Evolutionary conservation across 2,113 vertebrate species (phyloP), one percentile per base, ranked within the genome.

Genomic region (Ciconia boyciana): DNA sequence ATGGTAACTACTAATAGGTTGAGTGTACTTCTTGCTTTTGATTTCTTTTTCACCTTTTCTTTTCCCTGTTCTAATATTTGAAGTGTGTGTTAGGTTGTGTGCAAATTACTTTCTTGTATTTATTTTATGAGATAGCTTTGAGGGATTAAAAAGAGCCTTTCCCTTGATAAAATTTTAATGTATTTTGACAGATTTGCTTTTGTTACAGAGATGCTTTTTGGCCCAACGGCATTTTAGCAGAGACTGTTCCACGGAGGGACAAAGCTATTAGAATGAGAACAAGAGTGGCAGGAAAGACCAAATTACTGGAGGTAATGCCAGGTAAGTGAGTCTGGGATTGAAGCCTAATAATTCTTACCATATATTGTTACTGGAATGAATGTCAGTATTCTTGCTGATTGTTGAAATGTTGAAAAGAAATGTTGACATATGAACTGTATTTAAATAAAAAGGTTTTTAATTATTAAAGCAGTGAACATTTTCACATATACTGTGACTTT

Each of bases 141-240:
- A 83, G 81, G 29, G 32, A 62, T 80, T 89, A 87, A 69, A 82
- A 91, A 89, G 44, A 84, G 9, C 28, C 41, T 93, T 93, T 87
- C 62, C 70, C 39, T 66, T 90, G 82, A 83, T 80, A 88, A 94
- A 95, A 94, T 82, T 21, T 36, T 81, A 52, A 64, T 58, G 11
- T 58, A 60, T 75, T 94, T 97, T 96, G 96, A 90, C 89, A 94
- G 89, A 96, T 92, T 90, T 89, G 20, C 66, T 87, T 87, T 89
- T 78, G 55, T 79, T 97, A 58, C 97, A 99, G 99, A 98, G 99
- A 99, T 88, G 99, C 99, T 51, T 99, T 99, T 96, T 99, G 99
- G 99, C 99, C 99, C 62, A 99, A 99, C 0, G 99, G 99, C 41
- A 99, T 99, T 97, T 98, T 99, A 98, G 99, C 99, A 43, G 99